Conservation (phyloP, 2,888 invertebrate genomes). For the Netelia inedita region DNA sequence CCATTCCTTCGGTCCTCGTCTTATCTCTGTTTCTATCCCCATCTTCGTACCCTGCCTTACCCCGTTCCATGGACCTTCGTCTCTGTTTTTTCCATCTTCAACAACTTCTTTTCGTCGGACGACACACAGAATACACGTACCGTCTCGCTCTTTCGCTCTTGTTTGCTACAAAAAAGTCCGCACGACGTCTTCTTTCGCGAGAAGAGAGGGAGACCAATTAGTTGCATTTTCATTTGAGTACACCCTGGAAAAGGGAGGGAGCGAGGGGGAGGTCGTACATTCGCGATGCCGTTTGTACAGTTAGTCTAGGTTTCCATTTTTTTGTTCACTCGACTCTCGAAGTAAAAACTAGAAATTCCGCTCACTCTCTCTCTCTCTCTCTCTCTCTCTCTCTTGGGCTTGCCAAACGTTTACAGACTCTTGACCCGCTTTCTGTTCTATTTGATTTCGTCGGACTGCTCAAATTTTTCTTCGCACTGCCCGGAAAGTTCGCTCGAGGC, state of each 20-base stretch:
- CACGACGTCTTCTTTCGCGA: slow-evolving; percentile 75
- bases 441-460: slow-evolving; percentile 65
- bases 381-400: slow-evolving; percentile 16
- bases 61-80: slow-evolving; percentile 62
- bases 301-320: slow-evolving; percentile 8
- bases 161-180: slow-evolving; percentile 79
- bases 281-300: slow-evolving; percentile 76
- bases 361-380: no score
- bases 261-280: slow-evolving; percentile 61
- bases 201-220: slow-evolving; percentile 82
- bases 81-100: slow-evolving; percentile 60
- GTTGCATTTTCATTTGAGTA: slow-evolving; percentile 82
- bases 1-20: slow-evolving; percentile 68
- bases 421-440: slow-evolving; percentile 61
- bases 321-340: slow-evolving; percentile 42
- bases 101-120: slow-evolving; percentile 61
- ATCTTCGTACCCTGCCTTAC: slow-evolving; percentile 63
- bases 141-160: slow-evolving; percentile 73
- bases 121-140: slow-evolving; percentile 67
- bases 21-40: slow-evolving; percentile 69
- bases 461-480: slow-evolving; percentile 55
- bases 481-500: slow-evolving; percentile 53
- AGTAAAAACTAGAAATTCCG: slow-evolving; percentile 55
- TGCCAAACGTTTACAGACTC: slow-evolving; percentile 64
- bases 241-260: slow-evolving; percentile 38